phyloP scores from a whole-genome alignment of 2,113 vertebrate species.

The Isichthys henryi region DNA sequence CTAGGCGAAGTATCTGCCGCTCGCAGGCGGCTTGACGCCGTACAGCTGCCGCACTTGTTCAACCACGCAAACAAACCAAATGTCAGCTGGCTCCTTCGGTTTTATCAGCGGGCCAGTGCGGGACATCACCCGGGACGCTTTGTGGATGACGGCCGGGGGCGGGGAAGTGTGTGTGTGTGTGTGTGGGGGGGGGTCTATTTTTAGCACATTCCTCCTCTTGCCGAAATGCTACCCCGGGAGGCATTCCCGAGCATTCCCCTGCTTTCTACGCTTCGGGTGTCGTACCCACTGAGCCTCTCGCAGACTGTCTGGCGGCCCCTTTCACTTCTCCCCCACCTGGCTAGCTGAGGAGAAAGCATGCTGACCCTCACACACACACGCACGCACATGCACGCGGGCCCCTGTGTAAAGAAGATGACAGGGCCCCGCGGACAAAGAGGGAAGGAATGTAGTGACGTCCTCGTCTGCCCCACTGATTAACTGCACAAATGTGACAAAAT shows the following conservation, averaged over 20 bases:
- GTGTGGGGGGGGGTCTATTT: constrained; percentile 38
- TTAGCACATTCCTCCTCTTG: constrained; percentile 51
- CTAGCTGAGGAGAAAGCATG: constrained; percentile 45
- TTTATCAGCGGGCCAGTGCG: background rate
- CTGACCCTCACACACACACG: constrained; percentile 48
- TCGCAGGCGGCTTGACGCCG: background rate
- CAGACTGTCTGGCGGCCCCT: background rate
- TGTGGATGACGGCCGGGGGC: constrained; percentile 17
- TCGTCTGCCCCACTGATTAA: constrained; percentile 27
- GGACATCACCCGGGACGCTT: background rate
- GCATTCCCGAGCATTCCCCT: constrained; percentile 37
- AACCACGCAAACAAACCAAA: background rate
- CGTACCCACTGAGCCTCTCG: constrained; percentile 26
- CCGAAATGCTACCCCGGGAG: constrained; percentile 48
- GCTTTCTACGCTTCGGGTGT: constrained; percentile 14
- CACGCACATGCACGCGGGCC: constrained; percentile 35
- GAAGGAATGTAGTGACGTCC: constrained; percentile 37
- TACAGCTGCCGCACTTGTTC: background rate
- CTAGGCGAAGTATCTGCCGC: background rate
- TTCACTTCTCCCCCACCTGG: constrained; percentile 9
- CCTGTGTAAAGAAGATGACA: background rate
- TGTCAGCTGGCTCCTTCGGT: background rate
- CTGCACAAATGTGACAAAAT: constrained; percentile 23
- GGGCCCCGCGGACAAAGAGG: constrained; percentile 28
- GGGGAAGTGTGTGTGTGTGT: too few species aligned